Evolutionary conservation across 2,888 invertebrate species (phyloP).

Genomic region (Auanema sp.): DNA sequence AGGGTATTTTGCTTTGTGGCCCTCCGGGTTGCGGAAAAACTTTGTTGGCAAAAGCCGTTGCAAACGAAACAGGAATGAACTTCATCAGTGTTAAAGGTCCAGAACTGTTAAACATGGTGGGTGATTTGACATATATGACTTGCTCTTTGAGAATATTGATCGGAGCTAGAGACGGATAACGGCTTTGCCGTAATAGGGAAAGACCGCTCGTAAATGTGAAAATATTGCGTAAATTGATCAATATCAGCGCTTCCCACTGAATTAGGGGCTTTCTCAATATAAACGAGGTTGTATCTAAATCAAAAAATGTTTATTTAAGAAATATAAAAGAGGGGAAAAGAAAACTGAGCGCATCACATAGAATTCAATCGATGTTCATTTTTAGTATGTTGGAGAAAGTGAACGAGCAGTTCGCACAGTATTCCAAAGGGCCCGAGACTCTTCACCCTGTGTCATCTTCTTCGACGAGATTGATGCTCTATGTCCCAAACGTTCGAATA

Average conservation of each 20-base stretch:
- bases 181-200: conserved; percentile 2
- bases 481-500: conserved; percentile 83
- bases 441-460: conserved; percentile 95
- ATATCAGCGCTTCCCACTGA: no score
- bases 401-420: conserved; percentile 93
- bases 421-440: conserved; percentile 89
- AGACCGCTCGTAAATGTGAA: no score
- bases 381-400: conserved; percentile 92
- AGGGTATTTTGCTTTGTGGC: conserved; percentile 86
- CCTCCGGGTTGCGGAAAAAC: conserved; percentile 90
- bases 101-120: conserved; percentile 91
- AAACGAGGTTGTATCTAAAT: no score
- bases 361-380: background rate
- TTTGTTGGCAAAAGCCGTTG: conserved; percentile 92
- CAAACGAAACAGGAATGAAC: conserved; percentile 97
- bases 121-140: background rate
- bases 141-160: background rate
- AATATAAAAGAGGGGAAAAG: no score
- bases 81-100: conserved; percentile 99
- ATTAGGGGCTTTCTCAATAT: no score
- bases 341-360: background rate
- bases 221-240: no score
- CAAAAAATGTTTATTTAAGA: no score
- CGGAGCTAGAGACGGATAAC: background rate
- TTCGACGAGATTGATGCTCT: conserved; percentile 97